phyloP scores from a whole-genome alignment of 2,888 invertebrate genomes.

The Agrotis segetum region DNA sequence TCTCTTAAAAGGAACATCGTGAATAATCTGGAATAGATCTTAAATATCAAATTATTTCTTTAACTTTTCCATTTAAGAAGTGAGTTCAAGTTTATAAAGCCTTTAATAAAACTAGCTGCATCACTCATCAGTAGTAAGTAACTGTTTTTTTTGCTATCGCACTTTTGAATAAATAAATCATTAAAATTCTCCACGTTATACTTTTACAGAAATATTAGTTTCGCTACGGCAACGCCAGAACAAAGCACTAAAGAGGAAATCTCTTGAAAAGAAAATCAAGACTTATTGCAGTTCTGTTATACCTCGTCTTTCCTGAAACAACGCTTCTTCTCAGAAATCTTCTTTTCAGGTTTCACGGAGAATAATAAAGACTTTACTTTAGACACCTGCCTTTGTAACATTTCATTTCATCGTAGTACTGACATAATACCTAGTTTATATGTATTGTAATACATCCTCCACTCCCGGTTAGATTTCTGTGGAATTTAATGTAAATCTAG shows the following conservation, averaged over 20 bases:
- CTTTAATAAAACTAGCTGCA: not conserved
- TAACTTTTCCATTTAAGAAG: too few species aligned
- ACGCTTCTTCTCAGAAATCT: not conserved
- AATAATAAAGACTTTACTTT: conserved; percentile 3
- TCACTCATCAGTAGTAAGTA: not conserved
- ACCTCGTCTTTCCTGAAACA: not conserved
- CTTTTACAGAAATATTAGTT: not conserved
- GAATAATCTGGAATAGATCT: not conserved
- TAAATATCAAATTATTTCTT: not conserved
- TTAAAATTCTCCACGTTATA: not conserved
- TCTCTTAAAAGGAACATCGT: not conserved
- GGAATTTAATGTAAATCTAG: not conserved
- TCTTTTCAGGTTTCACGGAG: not conserved
- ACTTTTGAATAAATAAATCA: not conserved
- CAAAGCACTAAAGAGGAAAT: not conserved
- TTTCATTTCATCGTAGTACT: not conserved
- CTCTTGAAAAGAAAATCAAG: conserved; percentile 2
- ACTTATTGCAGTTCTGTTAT: conserved; percentile 1
- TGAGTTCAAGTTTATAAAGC: not conserved
- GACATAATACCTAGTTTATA: not conserved
- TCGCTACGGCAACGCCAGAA: not conserved
- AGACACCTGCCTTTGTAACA: not conserved
- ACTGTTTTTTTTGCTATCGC: not conserved
- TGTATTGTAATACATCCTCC: not conserved
- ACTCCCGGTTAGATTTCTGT: not conserved